phyloP scores from a whole-genome alignment of 2,888 invertebrate genomes.

The Papilio demoleus region DNA sequence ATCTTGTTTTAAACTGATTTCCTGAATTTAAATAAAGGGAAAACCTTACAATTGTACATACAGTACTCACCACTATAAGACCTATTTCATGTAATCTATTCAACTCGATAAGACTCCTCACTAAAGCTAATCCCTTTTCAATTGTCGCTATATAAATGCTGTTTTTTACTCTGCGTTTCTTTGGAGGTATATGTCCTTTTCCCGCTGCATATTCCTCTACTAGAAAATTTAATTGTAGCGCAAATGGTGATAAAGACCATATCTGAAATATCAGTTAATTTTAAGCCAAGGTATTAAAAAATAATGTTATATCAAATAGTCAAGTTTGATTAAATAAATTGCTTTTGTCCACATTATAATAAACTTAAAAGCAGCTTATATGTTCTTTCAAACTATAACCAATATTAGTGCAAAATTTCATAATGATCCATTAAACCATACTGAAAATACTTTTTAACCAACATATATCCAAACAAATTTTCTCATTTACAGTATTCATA shows the following conservation, averaged over 20 bases:
- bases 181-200: constrained; percentile 94
- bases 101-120: constrained; percentile 93
- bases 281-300: not conserved
- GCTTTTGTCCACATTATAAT: no score
- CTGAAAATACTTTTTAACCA: no score
- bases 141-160: constrained; percentile 96
- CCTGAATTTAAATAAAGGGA: no score
- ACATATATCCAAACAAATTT: no score
- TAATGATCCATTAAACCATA: no score
- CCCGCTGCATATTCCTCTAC: constrained; percentile 98
- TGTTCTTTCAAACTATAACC: no score
- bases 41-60: no score
- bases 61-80: constrained; percentile 83
- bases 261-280: constrained; percentile 81
- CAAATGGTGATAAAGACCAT: constrained; percentile 92
- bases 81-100: constrained; percentile 90
- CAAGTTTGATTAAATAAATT: no score
- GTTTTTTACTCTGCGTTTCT: constrained; percentile 88
- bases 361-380: no score
- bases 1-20: no score
- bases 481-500: no score
- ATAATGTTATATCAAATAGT: not conserved
- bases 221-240: constrained; percentile 92
- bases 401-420: no score
- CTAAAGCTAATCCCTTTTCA: constrained; percentile 94